Percentiles rank a stretch among this genome's conserved stretches.
Evolutionary conservation across 2,888 invertebrate species (phyloP).

Genomic region (Heliconius ethilla): DNA sequence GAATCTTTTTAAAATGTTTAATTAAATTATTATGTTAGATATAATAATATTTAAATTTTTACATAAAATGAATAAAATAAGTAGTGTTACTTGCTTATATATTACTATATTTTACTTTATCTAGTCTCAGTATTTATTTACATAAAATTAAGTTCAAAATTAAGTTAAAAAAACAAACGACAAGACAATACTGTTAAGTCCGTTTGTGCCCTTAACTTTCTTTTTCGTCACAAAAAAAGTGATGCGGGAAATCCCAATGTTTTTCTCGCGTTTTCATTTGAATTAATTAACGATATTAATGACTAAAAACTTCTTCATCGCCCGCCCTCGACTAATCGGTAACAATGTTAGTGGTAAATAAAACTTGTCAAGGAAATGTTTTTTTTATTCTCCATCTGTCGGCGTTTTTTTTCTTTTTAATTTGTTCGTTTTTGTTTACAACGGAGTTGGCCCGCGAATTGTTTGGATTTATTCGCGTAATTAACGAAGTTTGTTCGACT

Average conservation of each 20-base stretch:
- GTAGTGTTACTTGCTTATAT: too few relatives aligned
- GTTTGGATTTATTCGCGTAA: constrained; percentile 81
- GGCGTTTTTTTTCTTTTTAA: constrained; percentile 64
- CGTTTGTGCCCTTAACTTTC: constrained; percentile 68
- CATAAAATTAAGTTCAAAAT: background rate
- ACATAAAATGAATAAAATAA: too few relatives aligned
- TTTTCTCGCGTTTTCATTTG: constrained; percentile 79
- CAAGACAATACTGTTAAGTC: constrained; percentile 9
- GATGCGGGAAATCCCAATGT: constrained; percentile 74
- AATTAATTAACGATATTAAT: constrained; percentile 82
- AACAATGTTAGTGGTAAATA: constrained; percentile 82
- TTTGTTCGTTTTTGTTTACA: constrained; percentile 69
- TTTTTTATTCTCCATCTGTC: constrained; percentile 76
- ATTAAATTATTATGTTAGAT: too few relatives aligned
- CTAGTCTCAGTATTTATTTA: background rate
- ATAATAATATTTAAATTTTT: too few relatives aligned
- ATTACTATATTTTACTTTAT: too few relatives aligned
- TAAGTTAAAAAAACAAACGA: background rate
- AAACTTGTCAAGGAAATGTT: constrained; percentile 80
- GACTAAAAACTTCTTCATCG: constrained; percentile 78
- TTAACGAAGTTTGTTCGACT: constrained; percentile 79
- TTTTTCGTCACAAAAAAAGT: constrained; percentile 64
- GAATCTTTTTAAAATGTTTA: too few relatives aligned
- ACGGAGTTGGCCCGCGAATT: constrained; percentile 65
- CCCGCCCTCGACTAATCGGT: constrained; percentile 62